A percentile compares a stretch with the other conserved stretches of the same genome.
Evolutionary conservation across 2,888 invertebrate species (phyloP).

Genomic region (Brenthis ino): DNA sequence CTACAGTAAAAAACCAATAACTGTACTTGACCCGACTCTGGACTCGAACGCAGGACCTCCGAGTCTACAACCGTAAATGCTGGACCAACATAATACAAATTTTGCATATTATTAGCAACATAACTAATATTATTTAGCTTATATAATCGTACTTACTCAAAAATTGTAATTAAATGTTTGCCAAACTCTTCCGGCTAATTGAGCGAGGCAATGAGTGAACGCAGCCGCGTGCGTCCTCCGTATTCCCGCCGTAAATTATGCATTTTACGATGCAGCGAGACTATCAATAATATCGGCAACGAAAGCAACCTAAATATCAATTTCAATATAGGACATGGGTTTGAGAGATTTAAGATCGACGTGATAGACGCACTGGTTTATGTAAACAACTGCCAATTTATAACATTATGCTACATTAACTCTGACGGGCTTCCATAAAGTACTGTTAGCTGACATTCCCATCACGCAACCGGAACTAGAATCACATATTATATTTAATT

Average conservation of each 20-base stretch:
- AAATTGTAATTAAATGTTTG: not conserved
- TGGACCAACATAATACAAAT: no score
- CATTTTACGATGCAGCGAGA: conserved; percentile 62
- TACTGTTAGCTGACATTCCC: conserved; percentile 71
- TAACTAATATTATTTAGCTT: not conserved
- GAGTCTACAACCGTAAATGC: no score
- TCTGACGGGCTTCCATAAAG: conserved; percentile 51
- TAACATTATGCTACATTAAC: conserved; percentile 40
- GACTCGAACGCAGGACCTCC: no score
- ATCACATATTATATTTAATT: conserved; percentile 81
- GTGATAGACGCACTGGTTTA: conserved; percentile 29
- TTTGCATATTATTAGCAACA: no score
- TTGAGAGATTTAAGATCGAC: conserved; percentile 36
- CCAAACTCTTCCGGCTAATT: conserved; percentile 63
- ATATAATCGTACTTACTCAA: not conserved
- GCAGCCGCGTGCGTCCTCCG: conserved; percentile 44
- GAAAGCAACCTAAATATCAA: conserved; percentile 53
- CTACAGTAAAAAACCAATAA: no score
- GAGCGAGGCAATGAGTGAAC: conserved; percentile 57
- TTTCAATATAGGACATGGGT: conserved; percentile 29
- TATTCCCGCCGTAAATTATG: conserved; percentile 65
- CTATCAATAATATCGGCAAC: conserved; percentile 66
- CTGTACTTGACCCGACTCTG: no score
- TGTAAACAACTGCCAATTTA: conserved; percentile 38
- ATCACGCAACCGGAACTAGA: conserved; percentile 77